phyloP scores from a whole-genome alignment of 1,140 invertebrate genomes.

The Bombus polaris region DNA sequence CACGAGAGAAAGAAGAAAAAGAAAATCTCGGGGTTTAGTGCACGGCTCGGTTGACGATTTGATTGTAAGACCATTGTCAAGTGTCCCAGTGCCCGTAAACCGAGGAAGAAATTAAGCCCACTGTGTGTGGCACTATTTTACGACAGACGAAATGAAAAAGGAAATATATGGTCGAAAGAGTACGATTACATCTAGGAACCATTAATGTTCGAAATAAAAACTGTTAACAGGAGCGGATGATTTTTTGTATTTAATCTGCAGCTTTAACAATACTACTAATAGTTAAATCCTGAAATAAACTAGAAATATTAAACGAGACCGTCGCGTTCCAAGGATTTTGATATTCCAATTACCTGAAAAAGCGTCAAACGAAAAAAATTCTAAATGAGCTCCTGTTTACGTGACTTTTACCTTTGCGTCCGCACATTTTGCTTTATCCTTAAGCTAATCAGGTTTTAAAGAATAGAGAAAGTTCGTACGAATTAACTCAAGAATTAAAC shows the following conservation, averaged over 20 bases:
- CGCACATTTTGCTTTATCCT: background rate
- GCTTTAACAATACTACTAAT: no score
- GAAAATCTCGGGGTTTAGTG: slow-evolving; percentile 44
- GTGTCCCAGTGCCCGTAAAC: background rate
- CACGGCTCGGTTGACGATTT: slow-evolving; percentile 50
- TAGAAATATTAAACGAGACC: no score
- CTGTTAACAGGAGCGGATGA: background rate
- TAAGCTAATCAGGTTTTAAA: no score
- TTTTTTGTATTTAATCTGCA: background rate
- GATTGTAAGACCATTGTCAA: slow-evolving; percentile 41
- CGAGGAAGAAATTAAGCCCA: background rate
- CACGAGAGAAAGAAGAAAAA: background rate
- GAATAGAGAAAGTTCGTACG: background rate
- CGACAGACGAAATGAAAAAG: background rate
- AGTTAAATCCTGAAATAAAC: background rate
- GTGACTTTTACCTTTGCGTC: background rate
- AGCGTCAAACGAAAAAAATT: no score
- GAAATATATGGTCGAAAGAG: background rate
- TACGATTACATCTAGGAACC: background rate
- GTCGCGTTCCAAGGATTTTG: background rate
- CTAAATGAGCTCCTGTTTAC: no score
- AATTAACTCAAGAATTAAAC: background rate
- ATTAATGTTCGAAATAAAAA: background rate
- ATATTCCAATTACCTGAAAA: background rate
- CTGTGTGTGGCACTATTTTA: background rate